phyloP scores from a whole-genome alignment of 2,888 invertebrate genomes.

The Gnatocerus cornutus region DNA sequence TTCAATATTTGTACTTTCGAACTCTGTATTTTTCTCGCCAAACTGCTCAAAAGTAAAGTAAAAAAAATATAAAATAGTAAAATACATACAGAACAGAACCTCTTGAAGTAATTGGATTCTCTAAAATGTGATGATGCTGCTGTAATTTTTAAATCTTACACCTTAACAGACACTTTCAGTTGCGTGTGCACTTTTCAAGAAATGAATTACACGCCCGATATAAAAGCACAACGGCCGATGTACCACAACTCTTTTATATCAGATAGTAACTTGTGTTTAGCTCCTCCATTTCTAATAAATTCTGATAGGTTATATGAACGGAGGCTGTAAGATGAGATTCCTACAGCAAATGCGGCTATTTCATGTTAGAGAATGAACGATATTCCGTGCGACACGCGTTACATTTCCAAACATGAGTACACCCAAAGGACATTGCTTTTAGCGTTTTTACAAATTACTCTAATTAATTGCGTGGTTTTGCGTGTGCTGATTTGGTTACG shows the following conservation, averaged over 20 bases:
- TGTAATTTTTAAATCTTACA: too few species aligned
- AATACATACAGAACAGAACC: too few species aligned
- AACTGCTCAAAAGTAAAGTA: too few species aligned
- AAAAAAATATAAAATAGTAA: too few species aligned
- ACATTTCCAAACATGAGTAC: conserved; percentile 14
- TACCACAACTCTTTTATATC: conserved; percentile 36
- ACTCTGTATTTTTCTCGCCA: too few species aligned
- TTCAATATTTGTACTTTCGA: too few species aligned
- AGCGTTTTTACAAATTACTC: conserved; percentile 14
- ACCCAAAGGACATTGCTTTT: conserved; percentile 4
- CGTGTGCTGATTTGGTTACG: not conserved
- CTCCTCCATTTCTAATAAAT: conserved; percentile 45
- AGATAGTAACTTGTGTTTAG: conserved; percentile 45
- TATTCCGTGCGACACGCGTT: conserved; percentile 48
- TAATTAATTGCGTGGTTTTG: conserved; percentile 10
- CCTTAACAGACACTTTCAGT: too few species aligned
- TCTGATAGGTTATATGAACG: conserved; percentile 29
- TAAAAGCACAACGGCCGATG: conserved; percentile 41
- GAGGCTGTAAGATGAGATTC: conserved; percentile 35
- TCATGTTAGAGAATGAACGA: conserved; percentile 7
- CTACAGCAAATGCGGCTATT: conserved; percentile 42
- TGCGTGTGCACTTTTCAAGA: too few species aligned
- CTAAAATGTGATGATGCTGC: too few species aligned
- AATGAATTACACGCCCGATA: too few species aligned
- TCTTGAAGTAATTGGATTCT: too few species aligned